Evolutionary conservation across 2,888 invertebrate species (phyloP), one percentile per base, ranked within the genome.

Genomic region (Chymomyza caudatula): DNA sequence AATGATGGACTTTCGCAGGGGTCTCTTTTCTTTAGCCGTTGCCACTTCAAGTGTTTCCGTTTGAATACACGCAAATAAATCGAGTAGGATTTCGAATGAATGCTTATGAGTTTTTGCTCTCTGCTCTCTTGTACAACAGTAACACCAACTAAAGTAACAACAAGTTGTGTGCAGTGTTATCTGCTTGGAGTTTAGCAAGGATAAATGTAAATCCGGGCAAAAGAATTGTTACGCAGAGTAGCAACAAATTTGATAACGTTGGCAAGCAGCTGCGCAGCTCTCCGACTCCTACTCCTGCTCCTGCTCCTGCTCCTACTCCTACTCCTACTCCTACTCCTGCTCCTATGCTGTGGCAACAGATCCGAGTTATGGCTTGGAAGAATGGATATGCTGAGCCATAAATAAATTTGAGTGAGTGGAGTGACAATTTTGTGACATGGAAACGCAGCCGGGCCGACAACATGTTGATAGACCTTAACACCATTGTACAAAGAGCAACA

Each of bases 11-110:
- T 37, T n/a, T 37, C 11, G 29, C 11, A 37, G 2, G 29, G 29
- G 29, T 11, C 11, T 37, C 29, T 4, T 11, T 37, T 37, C 11
- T 37, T 37, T 29, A 8, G 29, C 29, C 11, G n/a, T 37, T 37
- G 29, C 29, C 85, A 85, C 86, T 86, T 87, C 85, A 87, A 86
- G 80, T 86, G 86, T 82, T 86, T 87, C 85, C 86, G 86, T 80
- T 82, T 81, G 85, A 83, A 87, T 86, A 87, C 29, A 37, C 85
- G 78, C 85, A 87, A 84, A 81, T 86, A 86, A 86, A 86, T 86
- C 86, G 86, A 82, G 79, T 82, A 79, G 81, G 82, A 83, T 83
- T 83, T 82, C 74, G 77, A 85, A 85, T 85, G 80, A 81, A 81
- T 81, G 80, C 80, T 81, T 81, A 81, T 81, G 85, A 81, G 82